Conservation (phyloP, 2,888 invertebrate species). For the Neoscelio sp. region DNA sequence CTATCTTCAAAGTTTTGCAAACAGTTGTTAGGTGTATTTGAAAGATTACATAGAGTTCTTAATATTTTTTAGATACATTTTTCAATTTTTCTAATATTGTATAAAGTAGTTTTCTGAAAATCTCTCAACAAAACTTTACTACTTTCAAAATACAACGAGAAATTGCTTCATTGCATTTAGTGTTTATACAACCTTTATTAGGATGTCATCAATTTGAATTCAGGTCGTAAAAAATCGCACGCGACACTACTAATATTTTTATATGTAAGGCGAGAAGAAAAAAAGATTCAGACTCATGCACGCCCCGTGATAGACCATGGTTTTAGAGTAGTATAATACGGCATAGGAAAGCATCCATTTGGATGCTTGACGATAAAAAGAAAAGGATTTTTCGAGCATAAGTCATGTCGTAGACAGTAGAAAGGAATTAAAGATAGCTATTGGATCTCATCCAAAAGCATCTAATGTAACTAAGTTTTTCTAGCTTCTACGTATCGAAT, state of each 20-base stretch:
- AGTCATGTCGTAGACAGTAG: constrained; percentile 75
- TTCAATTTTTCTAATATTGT: no score
- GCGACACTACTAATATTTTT: constrained; percentile 61
- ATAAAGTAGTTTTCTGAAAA: no score
- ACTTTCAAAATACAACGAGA: constrained; percentile 24
- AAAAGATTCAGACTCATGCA: constrained; percentile 42
- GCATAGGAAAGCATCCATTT: constrained; percentile 63
- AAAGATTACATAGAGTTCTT: no score
- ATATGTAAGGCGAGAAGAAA: constrained; percentile 59
- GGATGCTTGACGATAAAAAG: constrained; percentile 46
- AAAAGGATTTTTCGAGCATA: constrained; percentile 73
- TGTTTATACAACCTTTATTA: constrained; percentile 48
- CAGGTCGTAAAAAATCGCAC: constrained; percentile 57
- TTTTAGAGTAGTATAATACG: constrained; percentile 46
- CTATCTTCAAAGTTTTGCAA: no score
- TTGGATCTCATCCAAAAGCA: constrained; percentile 77
- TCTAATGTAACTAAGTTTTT: constrained; percentile 77
- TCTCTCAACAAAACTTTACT: no score
- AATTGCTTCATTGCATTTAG: constrained; percentile 50
- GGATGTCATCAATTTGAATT: constrained; percentile 57
- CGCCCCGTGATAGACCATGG: constrained; percentile 31
- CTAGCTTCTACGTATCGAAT: constrained; percentile 69
- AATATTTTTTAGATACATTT: no score
- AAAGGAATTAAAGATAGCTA: constrained; percentile 78
- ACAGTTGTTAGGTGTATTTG: no score